phyloP scores from a whole-genome alignment of 2,113 vertebrate species.

The Pteronura brasiliensis region DNA sequence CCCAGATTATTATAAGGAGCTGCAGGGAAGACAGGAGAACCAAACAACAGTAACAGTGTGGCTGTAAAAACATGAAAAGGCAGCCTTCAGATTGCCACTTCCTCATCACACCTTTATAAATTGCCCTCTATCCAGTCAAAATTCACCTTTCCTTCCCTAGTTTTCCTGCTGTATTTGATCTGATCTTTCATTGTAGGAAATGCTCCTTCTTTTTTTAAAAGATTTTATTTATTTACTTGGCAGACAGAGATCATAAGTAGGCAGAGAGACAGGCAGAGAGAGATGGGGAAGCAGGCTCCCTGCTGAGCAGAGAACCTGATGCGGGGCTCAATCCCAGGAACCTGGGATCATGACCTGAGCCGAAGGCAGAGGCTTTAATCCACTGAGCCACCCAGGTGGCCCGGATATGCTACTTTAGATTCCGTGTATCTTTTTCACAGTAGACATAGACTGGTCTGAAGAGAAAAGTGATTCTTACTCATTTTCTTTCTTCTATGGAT shows the following conservation, averaged over 20 bases:
- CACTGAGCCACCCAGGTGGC: no score
- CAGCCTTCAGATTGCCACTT: neutral
- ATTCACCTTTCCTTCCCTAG: neutral
- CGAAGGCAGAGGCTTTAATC: no score
- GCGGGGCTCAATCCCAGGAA: no score
- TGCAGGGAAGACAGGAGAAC: neutral
- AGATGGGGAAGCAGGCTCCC: no score
- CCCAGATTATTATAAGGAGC: neutral
- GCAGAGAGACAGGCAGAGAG: no score
- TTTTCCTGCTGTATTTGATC: neutral
- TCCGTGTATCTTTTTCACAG: neutral
- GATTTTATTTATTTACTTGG: no score
- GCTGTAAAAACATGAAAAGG: neutral
- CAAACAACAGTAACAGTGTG: neutral
- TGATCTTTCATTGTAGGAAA: neutral
- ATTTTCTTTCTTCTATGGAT: neutral
- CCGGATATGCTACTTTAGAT: neutral
- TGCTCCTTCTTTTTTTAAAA: neutral
- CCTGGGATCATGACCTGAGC: no score
- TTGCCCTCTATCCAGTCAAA: neutral
- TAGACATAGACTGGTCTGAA: neutral
- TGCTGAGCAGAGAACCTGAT: no score
- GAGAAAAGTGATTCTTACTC: neutral
- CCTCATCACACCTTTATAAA: neutral
- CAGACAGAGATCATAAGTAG: no score